Percentiles rank a stretch among this genome's conserved stretches.
These are phyloP conservation scores for Eidolon helvum DNA, from an alignment of 2,113 vertebrate species.

Conservation along the genomic window DNA sequence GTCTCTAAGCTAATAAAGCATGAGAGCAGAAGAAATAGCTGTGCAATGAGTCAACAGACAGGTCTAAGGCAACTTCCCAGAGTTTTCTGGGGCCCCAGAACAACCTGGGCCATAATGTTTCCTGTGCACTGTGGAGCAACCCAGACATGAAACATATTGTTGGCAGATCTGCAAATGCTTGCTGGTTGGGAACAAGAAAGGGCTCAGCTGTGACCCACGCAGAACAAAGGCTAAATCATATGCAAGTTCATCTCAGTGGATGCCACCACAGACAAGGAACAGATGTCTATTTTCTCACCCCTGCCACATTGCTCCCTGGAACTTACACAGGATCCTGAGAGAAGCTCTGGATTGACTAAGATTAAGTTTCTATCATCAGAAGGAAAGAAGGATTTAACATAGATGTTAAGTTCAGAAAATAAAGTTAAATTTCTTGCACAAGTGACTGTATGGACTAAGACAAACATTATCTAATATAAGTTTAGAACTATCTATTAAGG, in stretches of 20 bases:
- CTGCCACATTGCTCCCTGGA: background rate
- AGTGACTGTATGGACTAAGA: background rate
- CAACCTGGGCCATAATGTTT: background rate
- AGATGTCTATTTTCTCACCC: background rate
- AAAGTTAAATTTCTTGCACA: background rate
- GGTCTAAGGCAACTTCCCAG: background rate
- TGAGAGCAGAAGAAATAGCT: background rate
- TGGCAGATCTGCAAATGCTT: background rate
- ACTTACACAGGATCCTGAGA: background rate
- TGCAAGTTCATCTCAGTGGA: background rate
- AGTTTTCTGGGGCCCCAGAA: background rate
- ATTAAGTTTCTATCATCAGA: background rate
- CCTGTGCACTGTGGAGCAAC: background rate
- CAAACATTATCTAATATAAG: background rate
- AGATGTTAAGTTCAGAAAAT: background rate
- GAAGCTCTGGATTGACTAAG: background rate
- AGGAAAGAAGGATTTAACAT: background rate
- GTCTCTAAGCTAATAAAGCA: background rate
- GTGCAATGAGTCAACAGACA: background rate
- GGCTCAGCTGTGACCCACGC: background rate
- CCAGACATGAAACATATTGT: background rate
- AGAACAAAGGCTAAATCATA: background rate
- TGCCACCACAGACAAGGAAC: background rate
- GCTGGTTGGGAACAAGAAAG: background rate
- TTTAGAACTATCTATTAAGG: background rate